Percentiles rank a stretch among this genome's conserved stretches.
Conservation (phyloP, 2,888 invertebrate genomes). For the Drosophila mayaguana region DNA sequence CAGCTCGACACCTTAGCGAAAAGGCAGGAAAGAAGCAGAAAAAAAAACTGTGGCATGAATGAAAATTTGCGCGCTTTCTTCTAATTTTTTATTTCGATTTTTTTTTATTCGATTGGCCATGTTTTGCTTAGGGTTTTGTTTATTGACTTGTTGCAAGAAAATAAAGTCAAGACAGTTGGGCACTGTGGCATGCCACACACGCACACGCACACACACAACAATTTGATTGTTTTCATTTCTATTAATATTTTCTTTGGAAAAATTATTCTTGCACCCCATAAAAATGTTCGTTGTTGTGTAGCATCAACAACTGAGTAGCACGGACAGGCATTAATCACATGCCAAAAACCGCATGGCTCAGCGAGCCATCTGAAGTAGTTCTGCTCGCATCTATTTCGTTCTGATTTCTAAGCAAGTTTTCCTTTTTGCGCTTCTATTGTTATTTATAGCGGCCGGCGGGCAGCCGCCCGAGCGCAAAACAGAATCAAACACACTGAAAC, state of each 20-base stretch:
- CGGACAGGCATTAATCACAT: slow-evolving; percentile 78
- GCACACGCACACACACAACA: neutral
- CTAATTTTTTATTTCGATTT: slow-evolving; percentile 6
- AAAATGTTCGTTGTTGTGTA: slow-evolving; percentile 44
- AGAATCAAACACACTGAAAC: slow-evolving; percentile 48
- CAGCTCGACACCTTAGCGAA: slow-evolving; percentile 64
- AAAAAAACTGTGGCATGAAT: slow-evolving; percentile 45
- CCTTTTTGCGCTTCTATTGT: slow-evolving; percentile 41
- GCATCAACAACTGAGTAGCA: slow-evolving; percentile 43
- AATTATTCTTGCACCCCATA: slow-evolving; percentile 76
- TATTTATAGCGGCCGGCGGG: slow-evolving; percentile 59
- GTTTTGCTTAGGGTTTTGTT: slow-evolving; percentile 62
- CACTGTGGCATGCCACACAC: slow-evolving; percentile 21
- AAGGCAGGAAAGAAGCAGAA: neutral
- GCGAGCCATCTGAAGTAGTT: slow-evolving; percentile 60
- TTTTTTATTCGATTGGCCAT: slow-evolving; percentile 12
- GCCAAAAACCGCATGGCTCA: slow-evolving; percentile 44
- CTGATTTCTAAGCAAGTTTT: slow-evolving; percentile 36
- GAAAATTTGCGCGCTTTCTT: slow-evolving; percentile 53
- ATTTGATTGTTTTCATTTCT: slow-evolving; percentile 73
- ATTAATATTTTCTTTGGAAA: slow-evolving; percentile 77
- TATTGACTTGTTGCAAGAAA: slow-evolving; percentile 67
- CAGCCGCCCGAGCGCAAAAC: slow-evolving; percentile 48
- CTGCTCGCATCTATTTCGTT: slow-evolving; percentile 33
- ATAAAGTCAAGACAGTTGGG: slow-evolving; percentile 48